Evolutionary conservation across 1,140 invertebrate genomes (phyloP), one percentile per base, ranked within the genome.

Genomic region (Pissodes strobi): DNA sequence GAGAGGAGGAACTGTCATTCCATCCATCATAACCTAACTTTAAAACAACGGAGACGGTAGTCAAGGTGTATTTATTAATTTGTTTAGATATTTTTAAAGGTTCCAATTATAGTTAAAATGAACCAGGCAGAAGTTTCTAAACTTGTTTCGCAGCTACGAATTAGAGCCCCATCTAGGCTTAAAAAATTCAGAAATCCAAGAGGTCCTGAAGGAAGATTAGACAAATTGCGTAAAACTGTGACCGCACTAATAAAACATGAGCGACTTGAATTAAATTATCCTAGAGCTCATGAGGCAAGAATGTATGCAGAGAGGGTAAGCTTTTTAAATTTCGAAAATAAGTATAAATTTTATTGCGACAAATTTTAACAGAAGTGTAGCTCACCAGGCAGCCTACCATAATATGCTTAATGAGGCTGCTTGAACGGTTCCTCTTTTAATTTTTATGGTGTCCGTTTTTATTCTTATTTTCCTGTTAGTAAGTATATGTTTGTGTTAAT

Each of bases 211-310:
- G 93, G 90, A 9, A 84, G 93, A 68, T 68, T 94, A 49, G 80
- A 86, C 25, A 91, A 87, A 80, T 77, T 96, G 56, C 79, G 88
- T 64, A 88, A 91, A 83, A 90, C 89, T 48, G 86, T 97, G 1
- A 94, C 91, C 1, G 90, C 88, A 9, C 80, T 97, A 46, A 79
- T 96, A 3, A 93, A 94, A 79, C 87, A 93, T 80, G 94, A 97
- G 83, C 83, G 94, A 71, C 85, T 97, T 72, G 94, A 97, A 81
- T 68, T 94, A 4, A 87, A 88, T 76, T 89, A 85, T 71, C 81
- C 83, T 17, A 79, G 87, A 69, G 91, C 85, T 0, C 89, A 94
- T 76, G 94, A 97, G 83, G 86, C 90, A 15, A 84, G 94, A 75
- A 91, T 91, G 71, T 97, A 97, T 82, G 88, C 87, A 0, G 94